These are phyloP conservation scores for Spheniscus humboldti DNA, from an alignment of 2,797 vertebrate species.

Conservation along the genomic window DNA sequence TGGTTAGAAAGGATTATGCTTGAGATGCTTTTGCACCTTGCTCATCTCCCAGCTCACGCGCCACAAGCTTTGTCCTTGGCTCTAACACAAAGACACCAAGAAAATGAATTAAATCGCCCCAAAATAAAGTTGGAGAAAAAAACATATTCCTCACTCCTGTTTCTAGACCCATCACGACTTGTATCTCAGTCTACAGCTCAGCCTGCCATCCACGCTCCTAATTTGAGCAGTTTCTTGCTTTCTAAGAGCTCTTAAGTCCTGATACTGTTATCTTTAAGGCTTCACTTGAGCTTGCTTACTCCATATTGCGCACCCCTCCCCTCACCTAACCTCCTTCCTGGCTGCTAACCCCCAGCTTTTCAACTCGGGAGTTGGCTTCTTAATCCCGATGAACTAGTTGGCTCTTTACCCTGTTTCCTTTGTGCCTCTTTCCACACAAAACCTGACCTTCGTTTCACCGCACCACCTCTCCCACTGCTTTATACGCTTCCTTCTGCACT, in stretches of 20 bases:
- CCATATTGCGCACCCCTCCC: fast-evolving
- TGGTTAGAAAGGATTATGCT: not conserved
- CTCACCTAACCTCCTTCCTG: not conserved
- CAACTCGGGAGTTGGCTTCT: not conserved
- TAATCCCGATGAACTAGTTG: not conserved
- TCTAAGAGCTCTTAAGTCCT: not conserved
- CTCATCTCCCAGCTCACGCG: not conserved
- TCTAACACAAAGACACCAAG: not conserved
- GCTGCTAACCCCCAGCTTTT: not conserved
- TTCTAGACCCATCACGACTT: not conserved
- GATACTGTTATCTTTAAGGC: not conserved
- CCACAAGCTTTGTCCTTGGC: not conserved
- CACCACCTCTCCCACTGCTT: not conserved
- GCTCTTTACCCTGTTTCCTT: not conserved
- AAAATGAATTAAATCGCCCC: not conserved
- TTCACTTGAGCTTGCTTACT: not conserved
- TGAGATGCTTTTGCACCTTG: not conserved
- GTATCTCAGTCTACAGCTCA: not conserved
- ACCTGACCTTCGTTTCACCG: not conserved
- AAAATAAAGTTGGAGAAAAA: not conserved
- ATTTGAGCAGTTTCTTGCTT: not conserved
- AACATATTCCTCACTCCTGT: not conserved
- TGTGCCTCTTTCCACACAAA: not conserved
- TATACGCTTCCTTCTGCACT: not conserved
- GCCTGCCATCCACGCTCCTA: not conserved